Conservation (phyloP, 2,113 vertebrate species). For the Misgurnus anguillicaudatus region DNA sequence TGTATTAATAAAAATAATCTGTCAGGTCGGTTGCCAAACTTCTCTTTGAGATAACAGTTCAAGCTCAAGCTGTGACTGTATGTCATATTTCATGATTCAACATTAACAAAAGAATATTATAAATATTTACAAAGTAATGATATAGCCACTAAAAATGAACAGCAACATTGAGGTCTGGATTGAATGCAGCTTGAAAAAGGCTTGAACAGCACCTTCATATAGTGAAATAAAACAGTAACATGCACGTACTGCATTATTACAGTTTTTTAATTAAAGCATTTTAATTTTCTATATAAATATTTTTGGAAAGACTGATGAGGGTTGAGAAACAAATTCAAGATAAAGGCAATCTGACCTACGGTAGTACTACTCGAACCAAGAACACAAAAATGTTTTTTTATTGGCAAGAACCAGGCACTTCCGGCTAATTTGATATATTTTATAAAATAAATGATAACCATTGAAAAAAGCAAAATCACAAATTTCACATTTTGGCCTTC, state of each 20-base stretch:
- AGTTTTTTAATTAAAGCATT: neutral
- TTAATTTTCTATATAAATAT: neutral
- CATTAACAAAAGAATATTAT: no score
- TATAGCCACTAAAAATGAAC: no score
- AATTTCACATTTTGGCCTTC: slow-evolving; percentile 65
- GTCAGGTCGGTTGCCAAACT: no score
- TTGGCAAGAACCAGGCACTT: neutral
- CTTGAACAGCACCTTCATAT: no score
- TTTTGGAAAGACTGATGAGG: neutral
- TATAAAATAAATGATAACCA: neutral
- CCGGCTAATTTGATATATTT: neutral
- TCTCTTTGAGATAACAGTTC: no score
- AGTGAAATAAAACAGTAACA: neutral
- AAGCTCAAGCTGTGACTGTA: no score
- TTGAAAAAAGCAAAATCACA: neutral
- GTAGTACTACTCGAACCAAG: neutral
- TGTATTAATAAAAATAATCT: no score
- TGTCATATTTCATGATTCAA: no score
- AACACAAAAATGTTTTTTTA: neutral
- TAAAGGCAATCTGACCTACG: neutral
- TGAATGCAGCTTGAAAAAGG: no score
- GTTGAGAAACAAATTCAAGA: neutral
- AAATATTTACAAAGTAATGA: no score
- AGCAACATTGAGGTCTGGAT: no score
- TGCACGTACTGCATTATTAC: neutral